phyloP scores from a whole-genome alignment of 2,888 invertebrate species.

The Antheraea yamamai region DNA sequence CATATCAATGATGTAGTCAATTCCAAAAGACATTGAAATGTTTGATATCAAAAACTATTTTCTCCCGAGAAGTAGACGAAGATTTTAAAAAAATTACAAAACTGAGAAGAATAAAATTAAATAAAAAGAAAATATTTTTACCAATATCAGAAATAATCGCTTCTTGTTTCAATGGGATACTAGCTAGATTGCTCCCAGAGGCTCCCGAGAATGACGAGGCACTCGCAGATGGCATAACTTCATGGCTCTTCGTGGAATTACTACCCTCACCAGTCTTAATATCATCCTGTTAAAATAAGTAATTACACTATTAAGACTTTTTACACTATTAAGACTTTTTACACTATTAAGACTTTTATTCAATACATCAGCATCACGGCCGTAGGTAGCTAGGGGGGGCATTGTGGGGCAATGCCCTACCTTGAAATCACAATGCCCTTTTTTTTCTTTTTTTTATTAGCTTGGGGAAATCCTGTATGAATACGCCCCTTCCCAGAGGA shows the following conservation, averaged over 20 bases:
- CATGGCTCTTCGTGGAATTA: slow-evolving; percentile 36
- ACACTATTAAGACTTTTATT: too few species aligned
- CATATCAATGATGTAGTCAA: not conserved
- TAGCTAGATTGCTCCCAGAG: slow-evolving; percentile 46
- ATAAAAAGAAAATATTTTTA: slow-evolving; percentile 29
- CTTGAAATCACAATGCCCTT: too few species aligned
- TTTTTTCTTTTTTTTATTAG: too few species aligned
- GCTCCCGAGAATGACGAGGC: slow-evolving; percentile 53
- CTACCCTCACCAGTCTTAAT: slow-evolving; percentile 33
- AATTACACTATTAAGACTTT: not conserved
- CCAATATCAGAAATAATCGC: slow-evolving; percentile 61
- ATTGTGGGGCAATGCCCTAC: too few species aligned
- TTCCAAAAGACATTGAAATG: not conserved
- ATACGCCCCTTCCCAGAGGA: too few species aligned
- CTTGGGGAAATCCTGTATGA: too few species aligned
- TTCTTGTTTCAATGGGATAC: slow-evolving; percentile 56
- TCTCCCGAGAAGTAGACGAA: not conserved
- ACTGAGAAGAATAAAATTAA: not conserved
- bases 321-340: too few species aligned
- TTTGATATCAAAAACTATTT: too few species aligned
- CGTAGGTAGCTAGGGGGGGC: too few species aligned
- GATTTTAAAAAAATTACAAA: too few species aligned
- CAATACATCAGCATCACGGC: too few species aligned
- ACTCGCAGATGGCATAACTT: slow-evolving; percentile 54
- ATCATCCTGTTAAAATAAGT: not conserved